Evolutionary conservation across 2,797 vertebrate species (phyloP), one percentile per base, ranked within the genome.

Genomic region (Thunnus albacares): DNA sequence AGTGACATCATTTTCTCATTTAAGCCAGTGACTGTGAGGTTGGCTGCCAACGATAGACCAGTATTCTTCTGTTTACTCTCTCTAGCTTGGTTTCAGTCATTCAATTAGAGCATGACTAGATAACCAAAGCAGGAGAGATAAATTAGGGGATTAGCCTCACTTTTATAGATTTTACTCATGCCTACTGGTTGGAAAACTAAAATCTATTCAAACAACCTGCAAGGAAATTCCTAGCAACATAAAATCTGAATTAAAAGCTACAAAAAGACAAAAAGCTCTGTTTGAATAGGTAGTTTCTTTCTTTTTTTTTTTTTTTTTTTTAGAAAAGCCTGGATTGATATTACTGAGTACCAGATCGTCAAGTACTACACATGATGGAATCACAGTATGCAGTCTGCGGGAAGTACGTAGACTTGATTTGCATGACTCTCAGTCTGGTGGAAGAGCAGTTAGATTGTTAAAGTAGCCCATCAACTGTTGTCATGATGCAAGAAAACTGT

Each of bases 331-430:
- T 35, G 12, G 30, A 43, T 35, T 49, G 68, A 47, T 69, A 76
- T 62, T 17, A 4, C 35, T n/a, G 58, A 66, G 35, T 38, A 70
- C 11, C 68, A 73, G 38, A 65, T 85, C n/a, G 58, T 61, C n/a
- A 70, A 83, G 47, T 20, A 68, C 61, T 43, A 73, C 64, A 77
- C 79, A 65, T 5, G 82, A 89, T 80, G 79, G 75, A 71, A 62
- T 94, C 92, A 93, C 93, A 93, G 93, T 93, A 79, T 89, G 84
- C 87, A 89, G 90, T 93, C 90, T 86, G 90, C 56, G 87, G 91
- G 90, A 92, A 90, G 38, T 38, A 38, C 38, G 91, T 83, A 78
- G 85, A 82, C 78, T 86, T 43, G 87, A 89, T 87, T 89, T 88
- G 85, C 84, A 59, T 79, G 82, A 87, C 78, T 77, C 72, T 88